phyloP scores from a whole-genome alignment of 2,797 vertebrate species.

The Meda fulgida region DNA sequence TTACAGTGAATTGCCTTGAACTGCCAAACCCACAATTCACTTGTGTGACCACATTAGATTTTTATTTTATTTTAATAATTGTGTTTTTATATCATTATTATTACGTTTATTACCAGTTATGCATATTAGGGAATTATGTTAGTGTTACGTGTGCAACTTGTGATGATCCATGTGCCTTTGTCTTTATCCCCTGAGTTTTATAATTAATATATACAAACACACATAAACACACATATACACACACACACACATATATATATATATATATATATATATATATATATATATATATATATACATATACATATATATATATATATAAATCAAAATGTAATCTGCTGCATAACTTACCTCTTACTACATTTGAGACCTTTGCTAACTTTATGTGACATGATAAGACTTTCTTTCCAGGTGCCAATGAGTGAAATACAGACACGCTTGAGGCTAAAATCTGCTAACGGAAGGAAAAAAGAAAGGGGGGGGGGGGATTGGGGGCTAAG shows the following conservation, averaged over 20 bases:
- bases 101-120: not conserved
- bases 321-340: constrained; percentile 4
- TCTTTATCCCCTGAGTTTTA: too few species aligned
- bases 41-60: too few species aligned
- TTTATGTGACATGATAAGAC: constrained; percentile 60
- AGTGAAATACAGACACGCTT: constrained; percentile 68
- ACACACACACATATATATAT: too few species aligned
- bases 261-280: too few species aligned
- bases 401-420: constrained; percentile 63
- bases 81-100: not conserved
- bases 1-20: not conserved
- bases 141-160: too few species aligned
- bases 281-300: too few species aligned
- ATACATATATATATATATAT: too few species aligned
- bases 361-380: constrained; percentile 25
- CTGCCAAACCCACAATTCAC: too few species aligned
- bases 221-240: too few species aligned
- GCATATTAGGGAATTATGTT: too few species aligned
- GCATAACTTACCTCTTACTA: not conserved
- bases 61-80: not conserved
- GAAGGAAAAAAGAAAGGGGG: constrained; percentile 70
- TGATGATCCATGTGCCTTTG: not conserved
- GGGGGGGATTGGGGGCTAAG: constrained; percentile 40
- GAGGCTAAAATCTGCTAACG: constrained; percentile 75
- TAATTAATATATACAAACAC: not conserved